Base-by-base conservation (phyloP, 1,140 invertebrate genomes). In the Bradynema listronoti region DNA sequence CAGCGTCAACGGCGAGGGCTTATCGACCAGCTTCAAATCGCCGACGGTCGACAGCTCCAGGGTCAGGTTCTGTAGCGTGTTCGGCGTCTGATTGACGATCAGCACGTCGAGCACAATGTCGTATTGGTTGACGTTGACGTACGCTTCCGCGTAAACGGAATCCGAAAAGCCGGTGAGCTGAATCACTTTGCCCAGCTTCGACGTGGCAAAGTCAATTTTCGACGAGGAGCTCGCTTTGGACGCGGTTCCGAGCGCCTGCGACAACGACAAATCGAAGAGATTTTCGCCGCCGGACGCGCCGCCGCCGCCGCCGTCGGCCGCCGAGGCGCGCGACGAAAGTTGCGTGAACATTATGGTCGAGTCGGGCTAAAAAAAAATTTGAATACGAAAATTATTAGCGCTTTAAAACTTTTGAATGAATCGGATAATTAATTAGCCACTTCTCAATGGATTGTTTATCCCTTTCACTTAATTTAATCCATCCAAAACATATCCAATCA, bases 151-250 rank as follows among this genome's bases (percentile, higher is more conserved):
- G 80, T 99, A 99, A 39, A 99, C 53, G 0, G 95, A 93, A 82
- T 99, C 95, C 0, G 91, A 95, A 80, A 97, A 96, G 19, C 94
- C 95, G n/a, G 94, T 96, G 60, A 99, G 82, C 79, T 99, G 94
- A n/a, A 90, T 93, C 53, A 84, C 83, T 82, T 94, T 85, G 70
- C 82, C 84, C 2, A 85, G 77, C 69, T 84, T 84, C 14, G 83
- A 83, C 29, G 82, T 78, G n/a, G 81, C 80, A n/a, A 82, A 73
- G 73, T 87, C 79, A 64, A 82, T 82, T 46, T 81, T 77, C 6
- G 83, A 82, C 47, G 83, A 83, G n/a, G n/a, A n/a, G n/a, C n/a
- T n/a, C n/a, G n/a, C n/a, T 68, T 84, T 84, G 25, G 65, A 71
- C 9, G 79, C 80, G 42, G 87, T 86, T 42, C 86, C 86, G 9